Evolutionary conservation across 2,797 vertebrate genomes (phyloP), one percentile per base, ranked within the genome.

Genomic region (Neosalanx taihuensis): DNA sequence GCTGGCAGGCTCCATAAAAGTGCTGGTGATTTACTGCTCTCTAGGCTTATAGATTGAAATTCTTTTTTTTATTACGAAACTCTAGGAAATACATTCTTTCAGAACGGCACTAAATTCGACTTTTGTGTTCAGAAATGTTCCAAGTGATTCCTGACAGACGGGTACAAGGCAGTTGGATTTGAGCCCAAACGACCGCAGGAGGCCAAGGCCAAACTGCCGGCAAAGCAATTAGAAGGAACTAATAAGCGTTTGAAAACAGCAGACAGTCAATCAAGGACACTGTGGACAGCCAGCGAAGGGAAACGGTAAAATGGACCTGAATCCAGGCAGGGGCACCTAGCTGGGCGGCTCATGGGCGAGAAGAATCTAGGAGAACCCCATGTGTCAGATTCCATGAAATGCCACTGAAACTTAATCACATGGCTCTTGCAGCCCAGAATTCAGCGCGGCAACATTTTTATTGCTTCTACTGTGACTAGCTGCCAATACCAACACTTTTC

Each of bases 401-500:
- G 77, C 67, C 83, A 82, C 80, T 86, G 79, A 89, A 90, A 89
- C 76, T 29, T 67, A 76, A 85, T 81, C 78, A 76, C 75, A 87
- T 37, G 20, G 75, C 78, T 76, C 70, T 75, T 72, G 84, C 83
- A 82, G 81, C 58, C 62, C 15, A 63, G 79, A 79, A 72, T 84
- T 70, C 67, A 70, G 85, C 76, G 29, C 68, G 79, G 76, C 77
- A 68, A 66, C 29, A 77, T 76, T 46, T 88, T 89, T 83, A 85
- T 79, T 81, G 84, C 81, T 79, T 67, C 78, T 72, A 76, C 85
- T 79, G 74, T 82, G 81, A 85, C 81, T 35, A 60, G 58, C 76
- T 80, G 90, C 92, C 92, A 92, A 87, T 65, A 87, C 72, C 80
- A 91, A 92, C 90, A 89, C 88, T 88, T 90, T 86, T 90, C 84